Base-by-base conservation (phyloP, 2,113 vertebrate species). In the Embiotoca jacksoni region DNA sequence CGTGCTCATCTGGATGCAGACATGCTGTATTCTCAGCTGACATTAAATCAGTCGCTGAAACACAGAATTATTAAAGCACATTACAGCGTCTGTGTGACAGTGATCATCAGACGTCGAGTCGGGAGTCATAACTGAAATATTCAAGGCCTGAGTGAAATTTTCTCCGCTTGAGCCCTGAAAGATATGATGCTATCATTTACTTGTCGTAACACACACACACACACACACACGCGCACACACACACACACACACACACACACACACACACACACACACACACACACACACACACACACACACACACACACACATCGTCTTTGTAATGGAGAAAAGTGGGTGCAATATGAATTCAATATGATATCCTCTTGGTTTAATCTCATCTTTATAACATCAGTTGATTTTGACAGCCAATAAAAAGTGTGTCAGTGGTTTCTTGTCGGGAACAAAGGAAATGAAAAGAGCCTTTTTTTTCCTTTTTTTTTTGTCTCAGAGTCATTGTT, bases 371-470 rank as follows among this genome's bases (percentile, higher is more conserved):
- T 65, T 63, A n/a, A 75, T 75, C 9, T 30, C 9, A 23, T 71
- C 62, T 52, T 31, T 3, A 14, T 36, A 47, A 6, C 47, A 39
- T 75, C 5, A n/a, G 14, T 5, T 59, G 36, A 46, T 81, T 23
- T 1, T 62, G 52, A 70, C 11, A 31, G 60, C 53, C 32, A 6
- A 61, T 73, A 31, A 66, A 57, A 62, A 53, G 30, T 23, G 35
- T 41, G 68, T 54, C 32, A 7, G 59, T 1, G n/a, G n/a, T 30
- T 13, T 65, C 53, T 79, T 10, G 32, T 10, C 31, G 46, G 57
- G 15, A 62, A 67, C 58, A 74, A 63, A 83, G 68, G 53, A 75
- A 75, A 80, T 60, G 67, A 73, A 78, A 49, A 66, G 56, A 55
- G 44, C 72, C 3, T 1, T 16, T 4, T 44, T 11, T 13, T 44